These are phyloP conservation scores for Drosophila sucinea DNA, from an alignment of 1,140 invertebrate species.

Conservation along the genomic window DNA sequence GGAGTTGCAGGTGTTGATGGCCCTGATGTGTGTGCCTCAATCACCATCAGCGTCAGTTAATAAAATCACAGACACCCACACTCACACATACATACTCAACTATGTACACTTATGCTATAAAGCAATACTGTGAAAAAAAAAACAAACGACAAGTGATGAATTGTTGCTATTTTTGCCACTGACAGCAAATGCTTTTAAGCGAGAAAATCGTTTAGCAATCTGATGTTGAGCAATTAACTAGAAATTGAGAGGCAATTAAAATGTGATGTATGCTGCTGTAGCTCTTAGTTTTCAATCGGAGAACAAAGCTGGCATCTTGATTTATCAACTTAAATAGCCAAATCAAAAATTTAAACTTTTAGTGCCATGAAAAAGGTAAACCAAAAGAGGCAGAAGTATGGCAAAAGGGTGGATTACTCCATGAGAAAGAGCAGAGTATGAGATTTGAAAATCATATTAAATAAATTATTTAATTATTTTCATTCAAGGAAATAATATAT, in stretches of 20 bases:
- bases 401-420: no score
- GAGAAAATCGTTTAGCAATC: constrained; percentile 60
- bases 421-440: no score
- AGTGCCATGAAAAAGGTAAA: neutral
- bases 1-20: constrained; percentile 67
- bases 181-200: constrained; percentile 49
- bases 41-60: constrained; percentile 78
- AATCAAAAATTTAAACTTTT: neutral
- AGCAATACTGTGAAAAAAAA: neutral
- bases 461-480: no score
- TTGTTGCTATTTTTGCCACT: constrained; percentile 60
- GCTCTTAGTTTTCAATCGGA: neutral
- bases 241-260: constrained; percentile 32
- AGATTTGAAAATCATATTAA: no score
- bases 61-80: constrained; percentile 64
- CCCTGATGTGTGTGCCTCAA: constrained; percentile 76
- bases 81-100: neutral
- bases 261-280: neutral
- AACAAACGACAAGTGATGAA: constrained; percentile 62
- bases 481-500: no score
- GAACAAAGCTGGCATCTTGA: neutral
- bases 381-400: no score
- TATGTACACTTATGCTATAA: constrained; percentile 7
- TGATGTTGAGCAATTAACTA: constrained; percentile 44
- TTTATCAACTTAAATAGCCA: neutral